Base-by-base conservation (phyloP, 2,888 invertebrate species). In the Eupithecia vulgata region DNA sequence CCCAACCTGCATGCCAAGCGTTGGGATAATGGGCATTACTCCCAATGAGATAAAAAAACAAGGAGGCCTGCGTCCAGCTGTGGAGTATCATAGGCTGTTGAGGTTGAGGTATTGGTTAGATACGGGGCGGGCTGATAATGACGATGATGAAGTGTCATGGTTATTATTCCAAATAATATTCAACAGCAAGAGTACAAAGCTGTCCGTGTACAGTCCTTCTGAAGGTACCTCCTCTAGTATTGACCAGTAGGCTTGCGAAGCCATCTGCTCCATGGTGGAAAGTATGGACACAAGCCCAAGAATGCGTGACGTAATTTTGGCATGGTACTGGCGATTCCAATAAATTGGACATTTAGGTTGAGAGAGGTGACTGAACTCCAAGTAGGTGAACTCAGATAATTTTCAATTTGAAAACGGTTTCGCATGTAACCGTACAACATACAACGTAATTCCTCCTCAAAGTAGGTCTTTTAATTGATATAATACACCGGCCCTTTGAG, bases 381-480 rank as follows among this genome's bases (percentile, higher is more conserved):
- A 66, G 65, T 75, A 65, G 72, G 77, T 78, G 75, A 76, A 73
- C 74, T 78, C 79, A 82, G 79, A 79, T 81, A 80, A 79, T 74
- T 73, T 68, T 61, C 37, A 71, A 70, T 65, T 70, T 66, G 40
- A 30, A 70, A 74, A 68, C 74, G 65, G 65, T 52, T 25, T 37
- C 10, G 15, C 40, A 52, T 52, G 25, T 25, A 45, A 8, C 30
- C 62, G 21, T 37, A 3, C n/a, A 69, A 69, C 69, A 62, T 21
- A 67, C 25, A 35, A 35, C 17, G 52, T 37, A 57, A 59, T 40
- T 37, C 57, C 25, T 57, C 25, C 21, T 25, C 17, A 59, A 40
- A 59, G 40, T 21, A 37, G n/a, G n/a, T n/a, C n/a, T 57, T 59
- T 21, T 59, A 42, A 52, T 61, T 68, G 40, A 61, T 65, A 42